Percentiles rank a stretch among this genome's conserved stretches.
Conservation (phyloP, 2,113 vertebrate genomes). For the Callorhinus ursinus region DNA sequence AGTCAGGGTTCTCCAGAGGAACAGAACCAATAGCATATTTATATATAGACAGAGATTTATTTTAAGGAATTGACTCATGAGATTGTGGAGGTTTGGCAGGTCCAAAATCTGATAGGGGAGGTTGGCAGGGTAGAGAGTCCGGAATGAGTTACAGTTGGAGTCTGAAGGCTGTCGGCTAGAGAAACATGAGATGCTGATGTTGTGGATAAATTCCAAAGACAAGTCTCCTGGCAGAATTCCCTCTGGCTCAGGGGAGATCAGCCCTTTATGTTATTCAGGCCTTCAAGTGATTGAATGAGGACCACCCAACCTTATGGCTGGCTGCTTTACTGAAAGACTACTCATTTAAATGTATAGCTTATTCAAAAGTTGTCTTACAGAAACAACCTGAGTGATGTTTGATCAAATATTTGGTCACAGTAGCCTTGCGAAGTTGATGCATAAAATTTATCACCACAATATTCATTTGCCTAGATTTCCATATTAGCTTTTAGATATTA, state of each 20-base stretch:
- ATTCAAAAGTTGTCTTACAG: neutral
- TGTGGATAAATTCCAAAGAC: neutral
- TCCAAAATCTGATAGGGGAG: neutral
- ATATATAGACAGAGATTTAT: neutral
- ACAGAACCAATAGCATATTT: neutral
- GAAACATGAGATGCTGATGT: neutral
- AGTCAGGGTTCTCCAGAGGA: neutral
- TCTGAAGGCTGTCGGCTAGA: neutral
- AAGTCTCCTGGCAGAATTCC: neutral
- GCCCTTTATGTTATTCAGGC: neutral
- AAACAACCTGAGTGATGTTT: neutral
- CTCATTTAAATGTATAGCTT: slow-evolving; percentile 12
- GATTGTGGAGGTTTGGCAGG: neutral
- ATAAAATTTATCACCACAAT: neutral
- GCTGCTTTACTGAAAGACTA: neutral
- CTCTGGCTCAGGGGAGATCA: neutral
- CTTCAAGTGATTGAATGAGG: neutral
- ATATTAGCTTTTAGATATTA: neutral
- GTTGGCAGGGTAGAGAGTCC: neutral
- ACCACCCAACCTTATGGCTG: neutral
- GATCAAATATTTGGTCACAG: neutral
- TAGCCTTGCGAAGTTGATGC: neutral
- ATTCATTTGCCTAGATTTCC: neutral
- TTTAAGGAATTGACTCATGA: neutral
- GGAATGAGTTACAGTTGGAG: neutral